Base-by-base conservation (phyloP, 2,797 vertebrate genomes). In the Alectoris magna region DNA sequence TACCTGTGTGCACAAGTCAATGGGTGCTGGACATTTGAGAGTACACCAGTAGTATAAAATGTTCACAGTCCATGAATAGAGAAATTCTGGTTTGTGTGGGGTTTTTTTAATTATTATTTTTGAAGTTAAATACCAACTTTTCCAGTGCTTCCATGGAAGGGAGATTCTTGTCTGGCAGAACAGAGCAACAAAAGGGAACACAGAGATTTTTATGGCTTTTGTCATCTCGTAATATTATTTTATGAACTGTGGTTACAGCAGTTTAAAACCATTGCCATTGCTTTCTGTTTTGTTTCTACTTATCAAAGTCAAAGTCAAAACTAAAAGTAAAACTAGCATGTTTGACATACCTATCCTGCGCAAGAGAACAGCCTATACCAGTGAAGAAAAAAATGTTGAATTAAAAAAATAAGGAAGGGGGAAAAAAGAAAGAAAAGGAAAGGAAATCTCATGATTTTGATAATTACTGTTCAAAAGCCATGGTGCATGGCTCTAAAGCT, bases 221-320 rank as follows among this genome's bases (percentile, higher is more conserved):
- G 77, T 94, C 88, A 94, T 95, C 84, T 97, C 96, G 78, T 87
- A 93, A 88, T 80, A 94, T 95, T 74, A 58, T 95, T 95, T 84
- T 82, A 88, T 86, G 84, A 73, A 82, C 59, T 93, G 87, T 0
- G 34, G 84, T 95, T 94, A 69, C 58, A 85, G 41, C 72, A 94
- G 70, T 79, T 67, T 89, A 72, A 43, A 60, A 48, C 51, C 27
- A 13, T 44, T 84, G 51, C 68, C 60, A 22, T 95, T 46, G 79
- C 71, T 71, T 78, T 83, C 77, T 94, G 76, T 31, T 95, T 95
- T 91, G 39, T 96, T 94, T 96, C 93, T 91, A 60, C 76, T 95
- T 96, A 78, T 51, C 41, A 91, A 41, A 90, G 5, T 36, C 39
- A 84, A 93, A 94, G 68, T 81, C 93, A 90, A 96, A 94, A 88